Base-by-base conservation (phyloP, 2,113 vertebrate genomes). In the Osmerus eperlanus region DNA sequence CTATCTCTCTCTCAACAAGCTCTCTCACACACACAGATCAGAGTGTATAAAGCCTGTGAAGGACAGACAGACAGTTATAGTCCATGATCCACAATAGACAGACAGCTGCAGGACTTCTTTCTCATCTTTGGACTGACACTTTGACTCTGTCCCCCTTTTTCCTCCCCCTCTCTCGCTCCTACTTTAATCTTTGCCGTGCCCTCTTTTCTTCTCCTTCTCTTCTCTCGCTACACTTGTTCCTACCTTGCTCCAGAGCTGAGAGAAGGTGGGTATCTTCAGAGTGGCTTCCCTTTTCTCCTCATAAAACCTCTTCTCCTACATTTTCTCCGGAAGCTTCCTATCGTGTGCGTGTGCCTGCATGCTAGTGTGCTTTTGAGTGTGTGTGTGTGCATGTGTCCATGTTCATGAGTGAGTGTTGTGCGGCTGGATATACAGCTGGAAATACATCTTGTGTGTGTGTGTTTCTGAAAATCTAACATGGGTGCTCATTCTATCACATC, bases 261-360 rank as follows among this genome's bases (percentile, higher is more conserved):
- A 97, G 97, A 99, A 96, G 96, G 97, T 99, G 95, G 95, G 97
- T 98, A 94, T 92, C 92, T 94, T 93, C 92, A 93, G 90, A 92
- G 78, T 90, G 92, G 92, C 94, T 94, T 94, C 93, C 91, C 91
- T 92, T 78, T n/a, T 28, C 9, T 14, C 56, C 25, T 56, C n/a
- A 8, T 47, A 11, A 47, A 47, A 47, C 28, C 32, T 18, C 28
- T 18, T 58, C 14, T 70, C 18, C 56, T 13, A 8, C 54, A 9
- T 77, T 16, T 68, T 72, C 78, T 80, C 63, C 67, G 79, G 79
- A 79, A 87, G 80, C 65, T 56, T 60, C 9, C 16, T 11, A 9
- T 25, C 1, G 58, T 21, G 18, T 60, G 25, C 69, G 4, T 41
- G 62, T 60, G 47, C 29, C 25, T 80, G 73, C 76, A 66, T 81